Evolutionary conservation across 2,113 vertebrate genomes (phyloP).

Genomic region (Hepsetus odoe): DNA sequence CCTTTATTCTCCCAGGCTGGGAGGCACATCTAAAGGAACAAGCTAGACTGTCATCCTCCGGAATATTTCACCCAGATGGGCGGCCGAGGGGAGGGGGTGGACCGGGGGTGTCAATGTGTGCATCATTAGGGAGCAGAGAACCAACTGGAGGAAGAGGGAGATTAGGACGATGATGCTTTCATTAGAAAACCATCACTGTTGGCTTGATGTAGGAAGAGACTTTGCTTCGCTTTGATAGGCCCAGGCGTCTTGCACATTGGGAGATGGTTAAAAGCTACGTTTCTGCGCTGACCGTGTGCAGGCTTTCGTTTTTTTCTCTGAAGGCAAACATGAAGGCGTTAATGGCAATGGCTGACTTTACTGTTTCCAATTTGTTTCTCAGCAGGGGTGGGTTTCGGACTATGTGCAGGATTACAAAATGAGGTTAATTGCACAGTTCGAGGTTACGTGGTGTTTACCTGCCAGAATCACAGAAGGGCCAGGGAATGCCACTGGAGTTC

Average conservation of each 20-base stretch:
- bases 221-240: constrained; percentile 16
- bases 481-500: constrained; percentile 13
- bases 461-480: constrained; percentile 41
- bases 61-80: constrained; percentile 73
- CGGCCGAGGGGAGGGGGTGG: constrained; percentile 47
- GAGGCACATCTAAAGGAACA: constrained; percentile 70
- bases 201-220: constrained; percentile 50
- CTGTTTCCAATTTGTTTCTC: constrained; percentile 35
- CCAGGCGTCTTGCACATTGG: background rate
- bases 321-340: constrained; percentile 19
- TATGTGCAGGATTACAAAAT: constrained; percentile 28
- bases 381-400: constrained; percentile 25
- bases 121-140: constrained; percentile 71
- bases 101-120: constrained; percentile 71
- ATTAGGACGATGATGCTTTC: constrained; percentile 68
- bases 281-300: constrained; percentile 18
- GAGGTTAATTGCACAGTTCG: background rate
- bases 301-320: constrained; percentile 23
- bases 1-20: constrained; percentile 72
- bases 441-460: constrained; percentile 12
- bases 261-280: background rate
- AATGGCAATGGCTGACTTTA: constrained; percentile 13
- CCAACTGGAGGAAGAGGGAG: constrained; percentile 63
- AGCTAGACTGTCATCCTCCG: constrained; percentile 61
- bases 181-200: constrained; percentile 68